Evolutionary conservation across 2,113 vertebrate genomes (phyloP), one percentile per base, ranked within the genome.

Genomic region (Clupea harengus): DNA sequence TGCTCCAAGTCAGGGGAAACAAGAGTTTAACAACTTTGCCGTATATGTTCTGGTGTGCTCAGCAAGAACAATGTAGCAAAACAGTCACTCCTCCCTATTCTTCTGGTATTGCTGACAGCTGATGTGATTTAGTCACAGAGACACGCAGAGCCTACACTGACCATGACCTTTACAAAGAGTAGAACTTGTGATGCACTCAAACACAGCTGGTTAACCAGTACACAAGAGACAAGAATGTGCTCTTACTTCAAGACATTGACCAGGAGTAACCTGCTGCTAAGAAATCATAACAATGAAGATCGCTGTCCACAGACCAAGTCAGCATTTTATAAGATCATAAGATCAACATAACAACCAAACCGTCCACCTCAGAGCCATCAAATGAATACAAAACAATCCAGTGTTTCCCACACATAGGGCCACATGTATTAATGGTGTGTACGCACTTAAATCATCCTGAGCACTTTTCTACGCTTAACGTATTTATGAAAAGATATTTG

Each of bases 51-150:
- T 32, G 3, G 64, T 32, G 28, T 72, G 64, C 64, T 72, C 64
- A 72, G 64, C 64, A 72, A 32, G 64, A 72, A 72, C 64, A 72
- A 72, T 72, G 25, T 72, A 3, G 64, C 11, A 72, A 72, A 72
- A 72, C 2, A 28, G 64, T 72, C 64, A 9, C 25, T 32, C 1
- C 15, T 25, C 13, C 15, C 25, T 32, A 32, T 13, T 32, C n/a
- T 32, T 72, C 64, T 72, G 39, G 39, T 39, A 39, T 39, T 39
- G 64, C 64, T 72, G 64, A 72, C 64, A 28, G 25, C n/a, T 15
- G 28, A 32, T 25, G 32, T 9, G 64, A 72, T 6, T 32, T 25
- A 72, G 64, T 25, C 64, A 15, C 64, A 72, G 64, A 60, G 54
- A 22, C 54, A 22, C 54, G 22, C 20, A 60, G 54, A 67, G 25